Evolutionary conservation across 2,888 invertebrate species (phyloP).

Genomic region (Brachyptera risi): DNA sequence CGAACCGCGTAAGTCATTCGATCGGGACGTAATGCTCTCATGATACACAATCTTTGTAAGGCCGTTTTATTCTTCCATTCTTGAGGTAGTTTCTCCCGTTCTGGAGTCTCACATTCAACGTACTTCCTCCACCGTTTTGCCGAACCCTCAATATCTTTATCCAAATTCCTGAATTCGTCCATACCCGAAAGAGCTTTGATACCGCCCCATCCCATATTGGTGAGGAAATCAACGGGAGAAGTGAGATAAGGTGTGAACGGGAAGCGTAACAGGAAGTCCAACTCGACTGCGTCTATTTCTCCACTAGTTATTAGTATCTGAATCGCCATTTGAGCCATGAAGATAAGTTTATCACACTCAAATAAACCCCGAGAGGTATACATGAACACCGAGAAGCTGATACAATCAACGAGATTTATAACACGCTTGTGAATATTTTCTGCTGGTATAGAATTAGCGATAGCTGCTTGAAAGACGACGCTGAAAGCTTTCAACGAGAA

Average conservation of each 20-base stretch:
- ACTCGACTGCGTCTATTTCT: conserved; percentile 68
- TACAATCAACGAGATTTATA: conserved; percentile 74
- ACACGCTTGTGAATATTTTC: conserved; percentile 71
- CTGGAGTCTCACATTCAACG: conserved; percentile 87
- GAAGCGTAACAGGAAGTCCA: conserved; percentile 84
- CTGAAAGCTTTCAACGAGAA: conserved; percentile 93
- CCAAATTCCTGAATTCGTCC: conserved; percentile 77
- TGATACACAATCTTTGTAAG: conserved; percentile 84
- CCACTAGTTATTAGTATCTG: conserved; percentile 62
- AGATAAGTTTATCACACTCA: conserved; percentile 87
- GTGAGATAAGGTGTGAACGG: conserved; percentile 69
- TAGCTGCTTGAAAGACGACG: conserved; percentile 73
- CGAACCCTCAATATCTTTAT: conserved; percentile 42
- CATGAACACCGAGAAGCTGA: conserved; percentile 79
- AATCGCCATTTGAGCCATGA: conserved; percentile 79
- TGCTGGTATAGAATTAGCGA: conserved; percentile 41
- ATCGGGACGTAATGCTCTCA: conserved; percentile 87
- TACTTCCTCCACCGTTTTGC: conserved; percentile 79
- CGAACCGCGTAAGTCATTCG: conserved; percentile 91
- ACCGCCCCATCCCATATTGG: conserved; percentile 75
- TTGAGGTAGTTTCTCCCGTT: conserved; percentile 89
- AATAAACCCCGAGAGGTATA: conserved; percentile 90
- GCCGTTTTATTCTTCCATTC: conserved; percentile 92
- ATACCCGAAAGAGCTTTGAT: conserved; percentile 70
- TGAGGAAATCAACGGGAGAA: conserved; percentile 80